Base-by-base conservation (phyloP, 2,888 invertebrate species). In the Drosophila stalkeri region DNA sequence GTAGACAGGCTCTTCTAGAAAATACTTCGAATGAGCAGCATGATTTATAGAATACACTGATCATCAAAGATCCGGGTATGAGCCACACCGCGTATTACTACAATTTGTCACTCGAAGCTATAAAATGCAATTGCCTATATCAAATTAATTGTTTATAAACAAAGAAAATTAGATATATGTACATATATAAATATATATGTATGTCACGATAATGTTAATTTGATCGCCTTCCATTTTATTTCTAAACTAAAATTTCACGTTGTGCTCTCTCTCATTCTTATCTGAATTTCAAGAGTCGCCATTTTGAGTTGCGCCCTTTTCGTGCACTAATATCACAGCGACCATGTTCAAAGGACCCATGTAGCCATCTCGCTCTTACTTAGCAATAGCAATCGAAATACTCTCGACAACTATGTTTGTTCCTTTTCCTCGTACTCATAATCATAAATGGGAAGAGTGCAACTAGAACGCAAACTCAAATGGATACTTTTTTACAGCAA, bases 351-450 rank as follows among this genome's bases (percentile, higher is more conserved):
- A 12, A 51, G 18, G 31, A 12, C 11, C 31, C 7, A 11, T 1
- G 5, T 23, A 27, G 47, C 16, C n/a, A 11, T 27, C 27, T 49
- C 47, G 11, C 27, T 47, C 47, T 9, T 5, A n/a, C 27, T 9
- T 16, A 27, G 16, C 16, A 23, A 16, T 1, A 16, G 1, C 8
- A 2, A 16, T 9, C 0, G 4, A 0, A 8, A 27, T 1, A 4
- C 3, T 16, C 9, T 9, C 9, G 4, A 11, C 11, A 49, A 2
- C 2, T 49, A 1, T 49, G 1, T 11, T n/a, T 31, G 31, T 31
- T 11, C 5, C 47, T 5, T 1, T 47, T 27, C 5, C 11, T 47
- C 27, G 6, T 27, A 27, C 47, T 47, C 20, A n/a, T n/a, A 23
- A 14, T 14, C 14, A 46, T 14, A 3, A 46, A 2, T 20, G 20